A percentile compares a stretch with the other conserved stretches of the same genome.
Conservation (phyloP, 2,797 vertebrate genomes). For the Xenops minutus region DNA sequence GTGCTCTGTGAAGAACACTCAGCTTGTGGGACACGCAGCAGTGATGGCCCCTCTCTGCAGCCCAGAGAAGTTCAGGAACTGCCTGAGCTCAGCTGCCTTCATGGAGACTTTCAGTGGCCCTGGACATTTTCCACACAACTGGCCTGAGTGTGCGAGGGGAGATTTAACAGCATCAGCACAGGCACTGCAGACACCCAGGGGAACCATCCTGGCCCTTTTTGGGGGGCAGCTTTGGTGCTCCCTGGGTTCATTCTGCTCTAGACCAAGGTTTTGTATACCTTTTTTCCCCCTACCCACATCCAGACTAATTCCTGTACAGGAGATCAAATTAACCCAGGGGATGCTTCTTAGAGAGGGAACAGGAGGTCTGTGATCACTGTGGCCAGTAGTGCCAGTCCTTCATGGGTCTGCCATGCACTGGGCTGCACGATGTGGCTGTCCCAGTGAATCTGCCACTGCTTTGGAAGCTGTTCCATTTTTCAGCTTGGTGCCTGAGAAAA, state of each 20-base stretch:
- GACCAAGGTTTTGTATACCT: neutral
- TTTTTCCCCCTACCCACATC: too few relatives aligned
- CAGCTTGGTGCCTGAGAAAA: conserved; percentile 20
- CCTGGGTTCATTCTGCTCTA: neutral
- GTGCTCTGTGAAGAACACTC: neutral
- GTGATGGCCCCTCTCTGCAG: neutral
- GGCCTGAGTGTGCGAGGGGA: neutral
- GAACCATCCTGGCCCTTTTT: neutral
- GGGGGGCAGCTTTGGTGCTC: neutral
- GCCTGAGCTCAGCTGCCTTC: neutral
- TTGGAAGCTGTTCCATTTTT: neutral
- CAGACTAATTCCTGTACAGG: neutral
- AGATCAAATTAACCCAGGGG: neutral
- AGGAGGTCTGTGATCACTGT: neutral
- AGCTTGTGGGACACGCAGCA: neutral
- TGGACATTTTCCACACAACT: neutral
- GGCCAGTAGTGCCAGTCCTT: neutral
- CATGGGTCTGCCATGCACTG: neutral
- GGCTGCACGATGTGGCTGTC: neutral
- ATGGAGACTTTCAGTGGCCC: neutral
- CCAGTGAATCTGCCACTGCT: neutral
- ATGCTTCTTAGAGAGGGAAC: neutral
- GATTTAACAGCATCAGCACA: too few relatives aligned
- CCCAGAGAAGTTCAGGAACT: neutral
- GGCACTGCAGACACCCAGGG: neutral